These are phyloP conservation scores for Sebastes hopkinsi DNA, from an alignment of 2,797 vertebrate genomes.

Conservation along the genomic window DNA sequence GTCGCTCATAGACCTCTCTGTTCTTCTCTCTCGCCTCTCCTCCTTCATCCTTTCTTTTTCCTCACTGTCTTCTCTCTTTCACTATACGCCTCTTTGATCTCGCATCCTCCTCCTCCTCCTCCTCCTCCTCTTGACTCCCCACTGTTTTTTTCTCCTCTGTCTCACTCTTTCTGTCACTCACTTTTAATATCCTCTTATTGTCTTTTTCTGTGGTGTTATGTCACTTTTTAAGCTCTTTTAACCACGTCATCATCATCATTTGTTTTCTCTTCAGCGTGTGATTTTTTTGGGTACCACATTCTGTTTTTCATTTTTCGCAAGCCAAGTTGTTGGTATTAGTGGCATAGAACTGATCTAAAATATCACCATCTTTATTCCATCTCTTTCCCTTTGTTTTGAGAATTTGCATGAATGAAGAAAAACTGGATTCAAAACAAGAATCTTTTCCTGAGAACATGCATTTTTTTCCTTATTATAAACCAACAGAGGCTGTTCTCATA, in stretches of 20 bases:
- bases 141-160: constrained; percentile 16
- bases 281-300: not conserved
- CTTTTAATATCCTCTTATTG: not conserved
- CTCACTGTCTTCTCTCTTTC: constrained; percentile 20
- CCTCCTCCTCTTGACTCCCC: constrained; percentile 1
- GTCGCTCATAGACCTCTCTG: constrained; percentile 53
- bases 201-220: not conserved
- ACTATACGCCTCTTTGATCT: constrained; percentile 44
- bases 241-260: not conserved
- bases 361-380: not conserved
- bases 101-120: not conserved
- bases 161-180: constrained; percentile 30
- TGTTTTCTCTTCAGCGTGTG: not conserved
- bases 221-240: not conserved
- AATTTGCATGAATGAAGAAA: not conserved
- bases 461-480: not conserved
- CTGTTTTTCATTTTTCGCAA: not conserved
- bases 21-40: constrained; percentile 33
- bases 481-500: not conserved
- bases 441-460: not conserved
- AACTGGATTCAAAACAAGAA: not conserved
- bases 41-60: constrained; percentile 38
- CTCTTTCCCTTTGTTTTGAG: not conserved
- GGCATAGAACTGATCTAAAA: not conserved
- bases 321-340: not conserved